Evolutionary conservation across 2,797 vertebrate species (phyloP).

Genomic region (Periophthalmus magnuspinnatus): DNA sequence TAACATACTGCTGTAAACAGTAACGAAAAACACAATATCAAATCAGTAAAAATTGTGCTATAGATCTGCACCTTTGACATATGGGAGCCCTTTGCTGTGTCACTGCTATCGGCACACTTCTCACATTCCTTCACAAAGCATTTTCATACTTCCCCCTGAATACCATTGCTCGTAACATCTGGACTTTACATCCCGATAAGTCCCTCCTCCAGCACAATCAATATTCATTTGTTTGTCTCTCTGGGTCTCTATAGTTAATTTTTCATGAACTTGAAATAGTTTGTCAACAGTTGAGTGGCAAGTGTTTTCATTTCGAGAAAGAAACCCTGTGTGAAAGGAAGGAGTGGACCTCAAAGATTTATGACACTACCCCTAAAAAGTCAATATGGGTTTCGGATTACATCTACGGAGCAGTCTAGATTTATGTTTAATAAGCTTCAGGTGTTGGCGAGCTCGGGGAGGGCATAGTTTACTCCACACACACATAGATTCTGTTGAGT

Average conservation of each 20-base stretch:
- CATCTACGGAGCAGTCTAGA: slow-evolving; percentile 69
- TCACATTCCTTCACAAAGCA: slow-evolving; percentile 38
- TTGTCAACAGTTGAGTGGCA: slow-evolving; percentile 30
- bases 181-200: slow-evolving; percentile 21
- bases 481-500: slow-evolving; percentile 28
- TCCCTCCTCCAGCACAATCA: slow-evolving; percentile 18
- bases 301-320: slow-evolving; percentile 27
- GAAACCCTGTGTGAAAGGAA: slow-evolving; percentile 27
- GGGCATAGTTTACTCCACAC: slow-evolving; percentile 11
- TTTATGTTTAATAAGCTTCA: slow-evolving; percentile 84
- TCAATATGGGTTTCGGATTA: slow-evolving; percentile 79
- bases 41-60: no score
- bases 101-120: slow-evolving; percentile 9
- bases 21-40: no score
- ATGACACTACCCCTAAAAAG: slow-evolving; percentile 75
- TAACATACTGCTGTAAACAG: no score
- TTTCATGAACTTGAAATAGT: slow-evolving; percentile 39
- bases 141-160: slow-evolving; percentile 27
- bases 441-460: slow-evolving; percentile 70
- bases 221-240: slow-evolving; percentile 30
- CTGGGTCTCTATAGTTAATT: not conserved
- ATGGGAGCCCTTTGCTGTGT: slow-evolving; percentile 17
- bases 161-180: slow-evolving; percentile 22
- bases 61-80: slow-evolving; percentile 11
- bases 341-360: slow-evolving; percentile 69